phyloP scores from a whole-genome alignment of 2,113 vertebrate species.

The Castor canadensis region DNA sequence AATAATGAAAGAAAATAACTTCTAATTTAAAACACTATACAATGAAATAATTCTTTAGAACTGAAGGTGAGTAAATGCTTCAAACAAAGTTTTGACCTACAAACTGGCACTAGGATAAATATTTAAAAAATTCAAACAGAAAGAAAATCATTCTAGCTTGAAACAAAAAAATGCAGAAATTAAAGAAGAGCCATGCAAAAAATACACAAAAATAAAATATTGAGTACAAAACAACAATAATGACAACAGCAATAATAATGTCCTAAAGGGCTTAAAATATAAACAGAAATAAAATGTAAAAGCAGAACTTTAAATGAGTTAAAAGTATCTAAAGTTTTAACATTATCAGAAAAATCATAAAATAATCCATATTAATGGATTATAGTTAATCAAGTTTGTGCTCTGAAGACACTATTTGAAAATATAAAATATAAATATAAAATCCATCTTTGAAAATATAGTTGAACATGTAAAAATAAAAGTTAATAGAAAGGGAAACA shows the following conservation, averaged over 20 bases:
- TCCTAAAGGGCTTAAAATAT: background rate
- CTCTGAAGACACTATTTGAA: background rate
- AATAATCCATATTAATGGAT: background rate
- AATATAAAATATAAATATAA: background rate
- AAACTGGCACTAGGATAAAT: background rate
- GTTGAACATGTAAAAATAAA: background rate
- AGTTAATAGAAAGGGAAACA: background rate
- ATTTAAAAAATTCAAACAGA: background rate
- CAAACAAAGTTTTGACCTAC: slow-evolving; percentile 1
- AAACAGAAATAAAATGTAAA: background rate
- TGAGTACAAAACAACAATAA: background rate
- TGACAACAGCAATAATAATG: background rate
- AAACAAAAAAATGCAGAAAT: background rate
- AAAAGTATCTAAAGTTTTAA: background rate
- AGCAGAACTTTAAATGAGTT: background rate
- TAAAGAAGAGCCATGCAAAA: background rate
- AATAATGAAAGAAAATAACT: background rate
- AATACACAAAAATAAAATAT: background rate
- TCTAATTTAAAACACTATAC: background rate
- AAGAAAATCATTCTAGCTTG: background rate
- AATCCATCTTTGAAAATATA: too few species aligned
- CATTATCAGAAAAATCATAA: background rate
- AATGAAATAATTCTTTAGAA: slow-evolving; percentile 19
- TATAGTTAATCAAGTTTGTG: background rate
- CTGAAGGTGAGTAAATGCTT: background rate